Evolutionary conservation across 2,113 vertebrate species (phyloP).

Genomic region (Brachirus orientalis): DNA sequence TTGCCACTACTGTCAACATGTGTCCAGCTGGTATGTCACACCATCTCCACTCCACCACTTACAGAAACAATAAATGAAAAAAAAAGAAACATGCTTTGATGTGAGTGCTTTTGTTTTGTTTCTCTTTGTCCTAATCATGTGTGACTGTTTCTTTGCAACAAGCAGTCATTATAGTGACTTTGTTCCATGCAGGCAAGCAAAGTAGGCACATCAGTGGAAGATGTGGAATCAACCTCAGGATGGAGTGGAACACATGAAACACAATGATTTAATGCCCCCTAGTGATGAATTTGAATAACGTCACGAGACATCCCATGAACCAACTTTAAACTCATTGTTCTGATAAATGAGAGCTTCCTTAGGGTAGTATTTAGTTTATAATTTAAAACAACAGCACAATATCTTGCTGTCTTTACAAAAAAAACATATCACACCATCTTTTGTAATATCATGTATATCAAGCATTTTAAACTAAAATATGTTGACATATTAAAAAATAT

Average conservation of each 20-base stretch:
- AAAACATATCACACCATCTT: neutral
- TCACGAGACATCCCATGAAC: neutral
- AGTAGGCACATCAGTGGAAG: slow-evolving; percentile 42
- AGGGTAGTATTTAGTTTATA: neutral
- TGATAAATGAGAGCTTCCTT: neutral
- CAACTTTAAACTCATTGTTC: neutral
- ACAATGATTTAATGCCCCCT: slow-evolving; percentile 64
- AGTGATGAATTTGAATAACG: slow-evolving; percentile 30
- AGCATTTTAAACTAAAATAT: neutral
- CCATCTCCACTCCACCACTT: slow-evolving; percentile 6
- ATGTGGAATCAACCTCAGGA: slow-evolving; percentile 38
- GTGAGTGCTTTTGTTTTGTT: neutral
- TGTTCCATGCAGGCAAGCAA: slow-evolving; percentile 43
- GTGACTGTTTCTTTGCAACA: slow-evolving; percentile 20
- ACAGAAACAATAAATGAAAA: slow-evolving; percentile 4
- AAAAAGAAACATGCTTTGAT: neutral
- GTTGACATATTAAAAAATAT: slow-evolving; percentile 4
- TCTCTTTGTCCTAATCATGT: slow-evolving; percentile 4
- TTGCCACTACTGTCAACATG: no score
- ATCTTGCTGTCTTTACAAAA: neutral
- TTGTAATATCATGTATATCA: no score
- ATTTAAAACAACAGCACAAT: neutral
- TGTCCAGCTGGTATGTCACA: neutral
- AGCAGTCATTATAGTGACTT: slow-evolving; percentile 46
- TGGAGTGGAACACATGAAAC: neutral